Conservation (phyloP, 2,113 vertebrate species). For the Brachyhypopomus occidentalis region DNA sequence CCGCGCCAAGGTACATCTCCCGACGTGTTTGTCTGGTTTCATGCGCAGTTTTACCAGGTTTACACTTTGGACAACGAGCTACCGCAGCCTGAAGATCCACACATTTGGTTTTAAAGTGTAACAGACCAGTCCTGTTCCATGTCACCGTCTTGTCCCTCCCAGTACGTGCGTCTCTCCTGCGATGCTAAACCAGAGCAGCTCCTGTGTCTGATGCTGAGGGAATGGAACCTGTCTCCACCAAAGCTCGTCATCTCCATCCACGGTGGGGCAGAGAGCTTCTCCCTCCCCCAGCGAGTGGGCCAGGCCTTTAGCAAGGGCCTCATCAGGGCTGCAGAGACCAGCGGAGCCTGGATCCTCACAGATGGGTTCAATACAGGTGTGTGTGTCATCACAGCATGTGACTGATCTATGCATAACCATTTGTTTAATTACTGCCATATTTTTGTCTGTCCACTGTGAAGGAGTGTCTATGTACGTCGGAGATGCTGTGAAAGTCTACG, state of each 20-base stretch:
- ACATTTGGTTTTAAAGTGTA: no score
- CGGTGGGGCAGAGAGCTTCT: conserved; percentile 88
- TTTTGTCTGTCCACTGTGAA: conserved; percentile 57
- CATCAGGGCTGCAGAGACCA: conserved; percentile 88
- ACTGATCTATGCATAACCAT: neutral
- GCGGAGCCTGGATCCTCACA: conserved; percentile 94
- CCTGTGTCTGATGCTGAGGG: conserved; percentile 87
- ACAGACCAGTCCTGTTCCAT: no score
- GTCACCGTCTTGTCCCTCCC: conserved; percentile 27
- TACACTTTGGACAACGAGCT: no score
- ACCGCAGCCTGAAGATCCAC: no score
- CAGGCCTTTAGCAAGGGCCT: conserved; percentile 89
- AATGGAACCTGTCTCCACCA: conserved; percentile 96
- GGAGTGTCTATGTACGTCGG: conserved; percentile 92
- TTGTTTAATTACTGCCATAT: conserved; percentile 25
- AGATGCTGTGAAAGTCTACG: conserved; percentile 84
- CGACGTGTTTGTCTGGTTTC: no score
- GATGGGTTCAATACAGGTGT: conserved; percentile 92
- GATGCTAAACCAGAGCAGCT: conserved; percentile 84
- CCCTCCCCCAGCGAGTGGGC: conserved; percentile 81
- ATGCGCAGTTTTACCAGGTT: no score
- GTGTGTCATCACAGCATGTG: neutral
- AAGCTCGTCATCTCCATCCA: conserved; percentile 92
- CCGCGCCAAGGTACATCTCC: conserved; percentile 83
- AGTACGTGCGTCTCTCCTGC: conserved; percentile 91